These are phyloP conservation scores for Bufo bufo DNA, from an alignment of 2,113 vertebrate genomes.

Conservation along the genomic window DNA sequence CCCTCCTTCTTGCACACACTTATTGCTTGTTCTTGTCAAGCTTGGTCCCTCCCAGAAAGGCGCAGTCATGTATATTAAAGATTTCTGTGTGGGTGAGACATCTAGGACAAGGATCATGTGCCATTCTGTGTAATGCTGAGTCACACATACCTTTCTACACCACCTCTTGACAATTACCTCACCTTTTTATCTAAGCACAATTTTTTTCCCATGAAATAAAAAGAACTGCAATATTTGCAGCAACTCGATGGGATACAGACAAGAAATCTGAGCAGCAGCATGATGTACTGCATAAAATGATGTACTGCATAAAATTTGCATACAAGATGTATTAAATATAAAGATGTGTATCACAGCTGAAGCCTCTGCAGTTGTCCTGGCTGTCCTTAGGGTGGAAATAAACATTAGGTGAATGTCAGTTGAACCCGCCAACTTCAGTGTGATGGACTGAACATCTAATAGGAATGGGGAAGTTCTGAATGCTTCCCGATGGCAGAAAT, in stretches of 20 bases:
- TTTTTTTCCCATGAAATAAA: neutral
- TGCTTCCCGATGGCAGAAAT: too few species aligned
- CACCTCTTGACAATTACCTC: neutral
- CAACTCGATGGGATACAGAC: neutral
- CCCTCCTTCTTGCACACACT: neutral
- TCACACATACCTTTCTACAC: neutral
- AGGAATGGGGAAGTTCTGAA: too few species aligned
- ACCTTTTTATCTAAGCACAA: neutral
- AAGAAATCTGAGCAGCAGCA: neutral
- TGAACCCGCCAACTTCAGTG: too few species aligned
- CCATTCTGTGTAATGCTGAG: conserved; percentile 12
- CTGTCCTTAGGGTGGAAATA: too few species aligned
- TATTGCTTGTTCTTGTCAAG: conserved; percentile 15
- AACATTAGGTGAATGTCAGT: too few species aligned
- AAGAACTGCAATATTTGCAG: neutral
- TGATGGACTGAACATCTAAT: too few species aligned
- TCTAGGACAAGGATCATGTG: conserved; percentile 14
- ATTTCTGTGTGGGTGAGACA: neutral
- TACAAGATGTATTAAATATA: too few species aligned
- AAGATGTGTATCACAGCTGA: too few species aligned
- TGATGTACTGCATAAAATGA: neutral
- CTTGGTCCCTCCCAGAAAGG: conserved; percentile 1
- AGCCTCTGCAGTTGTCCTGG: too few species aligned
- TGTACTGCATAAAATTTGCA: neutral
- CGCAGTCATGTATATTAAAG: neutral